Evolutionary conservation across 2,113 vertebrate genomes (phyloP).

Genomic region (Monopterus albus): DNA sequence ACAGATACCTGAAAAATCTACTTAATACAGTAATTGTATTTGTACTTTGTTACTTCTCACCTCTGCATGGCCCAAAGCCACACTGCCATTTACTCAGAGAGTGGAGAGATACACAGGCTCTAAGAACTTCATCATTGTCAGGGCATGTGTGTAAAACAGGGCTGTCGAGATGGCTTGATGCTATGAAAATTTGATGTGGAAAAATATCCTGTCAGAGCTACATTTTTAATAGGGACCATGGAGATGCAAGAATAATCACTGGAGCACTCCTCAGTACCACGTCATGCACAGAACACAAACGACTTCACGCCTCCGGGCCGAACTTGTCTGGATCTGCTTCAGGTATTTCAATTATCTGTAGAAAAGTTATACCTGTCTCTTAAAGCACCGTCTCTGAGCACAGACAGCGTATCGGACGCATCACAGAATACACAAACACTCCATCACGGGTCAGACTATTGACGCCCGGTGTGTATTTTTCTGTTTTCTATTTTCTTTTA

Average conservation of each 20-base stretch:
- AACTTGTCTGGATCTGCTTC: slow-evolving; percentile 37
- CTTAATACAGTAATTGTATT: too few relatives aligned
- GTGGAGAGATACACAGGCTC: slow-evolving; percentile 14
- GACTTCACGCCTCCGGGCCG: slow-evolving; percentile 26
- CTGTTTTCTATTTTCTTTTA: slow-evolving; percentile 24
- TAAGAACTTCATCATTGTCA: slow-evolving; percentile 55
- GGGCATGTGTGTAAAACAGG: slow-evolving; percentile 8
- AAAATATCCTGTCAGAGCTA: slow-evolving; percentile 78
- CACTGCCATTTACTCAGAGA: slow-evolving; percentile 21
- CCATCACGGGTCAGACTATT: slow-evolving; percentile 39
- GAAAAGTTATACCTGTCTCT: slow-evolving; percentile 41
- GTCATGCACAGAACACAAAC: slow-evolving; percentile 16
- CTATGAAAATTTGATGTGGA: slow-evolving; percentile 78
- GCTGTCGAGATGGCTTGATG: slow-evolving; percentile 64
- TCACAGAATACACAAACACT: slow-evolving; percentile 42
- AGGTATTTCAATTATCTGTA: slow-evolving; percentile 40
- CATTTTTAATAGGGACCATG: slow-evolving; percentile 74
- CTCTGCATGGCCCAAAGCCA: too few relatives aligned
- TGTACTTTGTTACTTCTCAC: too few relatives aligned
- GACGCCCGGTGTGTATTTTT: slow-evolving; percentile 35
- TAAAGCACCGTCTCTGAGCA: slow-evolving; percentile 7
- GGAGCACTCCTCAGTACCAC: slow-evolving; percentile 6
- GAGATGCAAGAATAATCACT: slow-evolving; percentile 60
- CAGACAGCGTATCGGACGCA: slow-evolving; percentile 10
- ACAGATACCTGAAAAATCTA: too few relatives aligned